Conservation (phyloP, 2,797 vertebrate species). For the Brotula barbata region DNA sequence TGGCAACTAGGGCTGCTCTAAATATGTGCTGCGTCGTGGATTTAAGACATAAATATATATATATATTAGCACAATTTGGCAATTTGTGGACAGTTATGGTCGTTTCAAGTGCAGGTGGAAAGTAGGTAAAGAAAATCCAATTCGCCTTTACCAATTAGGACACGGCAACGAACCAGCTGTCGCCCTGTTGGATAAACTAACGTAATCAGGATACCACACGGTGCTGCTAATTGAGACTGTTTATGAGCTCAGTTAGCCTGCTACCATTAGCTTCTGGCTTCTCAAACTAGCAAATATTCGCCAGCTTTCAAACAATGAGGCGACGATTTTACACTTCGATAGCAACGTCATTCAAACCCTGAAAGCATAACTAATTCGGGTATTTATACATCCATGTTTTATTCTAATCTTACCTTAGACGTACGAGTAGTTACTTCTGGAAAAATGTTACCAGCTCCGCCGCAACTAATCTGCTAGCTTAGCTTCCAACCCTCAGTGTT, state of each 20-base stretch:
- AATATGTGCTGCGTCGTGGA: too few relatives aligned
- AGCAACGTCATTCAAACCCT: rapidly evolving
- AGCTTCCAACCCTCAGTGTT: background rate
- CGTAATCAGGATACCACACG: background rate
- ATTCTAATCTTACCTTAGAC: constrained; percentile 39
- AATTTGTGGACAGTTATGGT: too few relatives aligned
- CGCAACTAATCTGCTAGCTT: constrained; percentile 30
- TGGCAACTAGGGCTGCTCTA: too few relatives aligned
- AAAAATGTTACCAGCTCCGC: background rate
- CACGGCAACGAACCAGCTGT: background rate
- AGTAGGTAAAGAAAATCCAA: constrained; percentile 18
- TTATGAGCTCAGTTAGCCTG: constrained; percentile 24
- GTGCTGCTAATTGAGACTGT: background rate
- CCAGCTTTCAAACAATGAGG: background rate
- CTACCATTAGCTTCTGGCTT: constrained; percentile 6
- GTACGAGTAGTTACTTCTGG: background rate
- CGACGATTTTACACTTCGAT: background rate
- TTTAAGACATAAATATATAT: too few relatives aligned
- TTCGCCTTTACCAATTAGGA: constrained; percentile 11
- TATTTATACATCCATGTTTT: rapidly evolving
- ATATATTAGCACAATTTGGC: too few relatives aligned
- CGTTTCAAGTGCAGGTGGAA: background rate
- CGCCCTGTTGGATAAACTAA: too few relatives aligned
- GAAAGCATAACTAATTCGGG: background rate
- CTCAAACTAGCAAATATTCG: background rate